These are phyloP conservation scores for Apodemus speciosus DNA, from an alignment of 2,113 vertebrate genomes.

Conservation along the genomic window DNA sequence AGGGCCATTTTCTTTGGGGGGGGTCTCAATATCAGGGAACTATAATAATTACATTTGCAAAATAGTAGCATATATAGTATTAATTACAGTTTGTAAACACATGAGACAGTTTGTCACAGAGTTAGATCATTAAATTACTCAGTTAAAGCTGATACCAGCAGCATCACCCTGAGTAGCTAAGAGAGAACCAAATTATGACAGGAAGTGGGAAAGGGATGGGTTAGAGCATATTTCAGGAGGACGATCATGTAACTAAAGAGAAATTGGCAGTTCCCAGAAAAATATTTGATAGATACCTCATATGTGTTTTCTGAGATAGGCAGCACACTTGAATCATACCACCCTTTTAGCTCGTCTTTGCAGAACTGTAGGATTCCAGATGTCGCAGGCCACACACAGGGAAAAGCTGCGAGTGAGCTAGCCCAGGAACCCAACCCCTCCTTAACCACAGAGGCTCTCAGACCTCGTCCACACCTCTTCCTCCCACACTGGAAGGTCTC, in stretches of 20 bases:
- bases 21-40: neutral
- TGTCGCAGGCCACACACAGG: neutral
- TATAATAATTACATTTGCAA: neutral
- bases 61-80: neutral
- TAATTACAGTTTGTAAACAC: slow-evolving; percentile 27
- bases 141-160: neutral
- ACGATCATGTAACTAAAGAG: neutral
- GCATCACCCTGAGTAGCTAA: neutral
- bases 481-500: neutral
- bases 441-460: neutral
- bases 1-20: slow-evolving; percentile 31
- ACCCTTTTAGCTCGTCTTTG: neutral
- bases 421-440: neutral
- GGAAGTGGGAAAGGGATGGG: neutral
- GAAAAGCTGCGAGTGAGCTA: neutral
- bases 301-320: neutral
- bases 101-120: neutral
- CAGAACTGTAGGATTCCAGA: slow-evolving; percentile 1
- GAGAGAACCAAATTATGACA: slow-evolving; percentile 14
- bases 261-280: neutral
- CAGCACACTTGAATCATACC: neutral
- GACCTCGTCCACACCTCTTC: neutral
- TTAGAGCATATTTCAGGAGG: neutral
- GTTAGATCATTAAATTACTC: neutral
- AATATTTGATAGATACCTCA: neutral